Percentiles rank a stretch among this genome's conserved stretches.
Evolutionary conservation across 2,797 vertebrate species (phyloP).

Genomic region (Margarornis squamiger): DNA sequence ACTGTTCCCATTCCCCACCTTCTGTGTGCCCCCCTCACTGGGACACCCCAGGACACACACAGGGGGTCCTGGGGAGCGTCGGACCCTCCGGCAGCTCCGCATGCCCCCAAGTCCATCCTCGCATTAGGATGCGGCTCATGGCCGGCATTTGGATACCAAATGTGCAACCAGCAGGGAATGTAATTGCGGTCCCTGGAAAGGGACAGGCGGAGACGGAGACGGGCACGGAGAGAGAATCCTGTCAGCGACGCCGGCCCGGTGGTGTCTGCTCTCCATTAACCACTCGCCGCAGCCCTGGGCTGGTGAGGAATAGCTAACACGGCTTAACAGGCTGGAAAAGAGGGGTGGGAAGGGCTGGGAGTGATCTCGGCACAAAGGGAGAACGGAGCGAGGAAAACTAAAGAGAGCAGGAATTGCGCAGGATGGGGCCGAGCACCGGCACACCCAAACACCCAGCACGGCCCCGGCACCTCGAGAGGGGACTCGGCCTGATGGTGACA

Average conservation of each 20-base stretch:
- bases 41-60: rapidly evolving
- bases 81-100: background rate
- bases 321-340: constrained; percentile 62
- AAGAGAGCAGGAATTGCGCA: background rate
- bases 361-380: constrained; percentile 32
- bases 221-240: constrained; percentile 34
- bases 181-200: constrained; percentile 51
- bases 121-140: constrained; percentile 46
- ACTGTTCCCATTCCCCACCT: rapidly evolving
- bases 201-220: constrained; percentile 13
- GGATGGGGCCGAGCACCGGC: rapidly evolving
- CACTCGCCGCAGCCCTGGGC: constrained; percentile 26
- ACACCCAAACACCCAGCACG: rapidly evolving
- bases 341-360: constrained; percentile 49
- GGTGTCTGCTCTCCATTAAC: constrained; percentile 63
- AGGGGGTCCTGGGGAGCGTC: rapidly evolving
- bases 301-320: constrained; percentile 47
- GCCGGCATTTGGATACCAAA: constrained; percentile 46
- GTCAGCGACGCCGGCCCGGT: constrained; percentile 28
- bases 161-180: constrained; percentile 47
- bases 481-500: rapidly evolving
- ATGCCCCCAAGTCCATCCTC: background rate
- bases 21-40: rapidly evolving
- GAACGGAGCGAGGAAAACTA: background rate
- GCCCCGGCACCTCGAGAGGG: background rate